Base-by-base conservation (phyloP, 2,797 vertebrate genomes). In the Gallinago nigripennis region DNA sequence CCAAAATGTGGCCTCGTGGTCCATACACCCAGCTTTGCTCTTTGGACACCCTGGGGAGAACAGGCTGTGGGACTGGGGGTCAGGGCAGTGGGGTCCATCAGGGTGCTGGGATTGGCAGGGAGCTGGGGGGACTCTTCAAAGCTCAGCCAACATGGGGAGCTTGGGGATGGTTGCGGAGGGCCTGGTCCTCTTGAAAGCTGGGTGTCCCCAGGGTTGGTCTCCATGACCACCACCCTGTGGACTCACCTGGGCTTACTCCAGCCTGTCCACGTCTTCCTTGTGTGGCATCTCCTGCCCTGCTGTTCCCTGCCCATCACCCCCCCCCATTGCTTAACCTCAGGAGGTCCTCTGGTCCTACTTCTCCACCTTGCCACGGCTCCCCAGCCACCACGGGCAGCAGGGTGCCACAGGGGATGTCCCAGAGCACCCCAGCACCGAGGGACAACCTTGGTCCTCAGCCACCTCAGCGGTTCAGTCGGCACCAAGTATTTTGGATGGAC, bases 1-100 rank as follows among this genome's bases (percentile, higher is more conserved):
- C n/a, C n/a, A 11, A 31, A 46, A 56, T 0, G 0, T 19, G 9
- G 8, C 12, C 24, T 66, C 0, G 5, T 13, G 30, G 25, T 76
- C 25, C 23, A 5, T 2, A 41, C 2, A 18, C 23, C 5, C n/a
- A 37, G 56, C 23, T 35, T 27, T 14, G 24, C 33, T 64, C 50
- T 53, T 58, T 30, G 60, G 66, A 23, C 6, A 2, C 1, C 1
- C 1, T 6, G 21, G 16, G 35, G 27, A 64, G 16, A 58, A 31
- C 24, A 28, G 39, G 28, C 9, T 50, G 33, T 7, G 27, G 48
- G 37, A 5, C 53, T 9, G 9, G 20, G 31, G 16, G 11, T 63
- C 50, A 35, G 60, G 46, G 17, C 0, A 3, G 15, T 37, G 41
- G 35, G 14, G 17, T 43, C 33, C 46, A 5, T 12, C 0, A 2